Conservation (phyloP, 1,140 invertebrate species). For the Zaprionus vittiger region DNA sequence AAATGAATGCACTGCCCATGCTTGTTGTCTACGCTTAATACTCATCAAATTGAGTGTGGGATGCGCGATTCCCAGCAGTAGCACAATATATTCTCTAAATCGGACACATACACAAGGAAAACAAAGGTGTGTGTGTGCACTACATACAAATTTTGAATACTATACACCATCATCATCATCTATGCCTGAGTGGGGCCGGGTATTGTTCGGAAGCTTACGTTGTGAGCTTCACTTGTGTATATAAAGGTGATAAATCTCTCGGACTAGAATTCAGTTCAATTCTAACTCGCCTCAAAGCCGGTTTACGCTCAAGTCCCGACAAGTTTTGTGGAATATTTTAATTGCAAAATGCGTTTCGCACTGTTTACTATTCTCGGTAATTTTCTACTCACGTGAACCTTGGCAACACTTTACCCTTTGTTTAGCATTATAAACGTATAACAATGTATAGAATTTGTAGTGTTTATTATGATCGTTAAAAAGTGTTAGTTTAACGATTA, state of each 20-base stretch:
- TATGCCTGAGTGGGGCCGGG: conserved; percentile 34
- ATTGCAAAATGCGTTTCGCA: conserved; percentile 70
- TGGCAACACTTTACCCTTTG: background rate
- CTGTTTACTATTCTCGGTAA: conserved; percentile 71
- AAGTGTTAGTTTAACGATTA: background rate
- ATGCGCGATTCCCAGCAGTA: conserved; percentile 54
- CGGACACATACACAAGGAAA: background rate
- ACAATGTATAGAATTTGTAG: background rate
- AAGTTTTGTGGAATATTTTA: conserved; percentile 59
- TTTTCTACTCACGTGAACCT: conserved; percentile 7
- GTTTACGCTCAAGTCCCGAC: conserved; percentile 51
- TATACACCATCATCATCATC: background rate
- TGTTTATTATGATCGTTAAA: background rate
- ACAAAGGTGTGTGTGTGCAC: background rate
- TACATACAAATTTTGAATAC: conserved; percentile 15
- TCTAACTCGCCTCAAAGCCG: conserved; percentile 67
- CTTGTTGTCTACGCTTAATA: conserved; percentile 54
- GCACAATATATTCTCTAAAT: conserved; percentile 14
- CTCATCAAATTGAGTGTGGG: conserved; percentile 50
- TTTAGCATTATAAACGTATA: background rate
- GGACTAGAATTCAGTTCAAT: conserved; percentile 68
- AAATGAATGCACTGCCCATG: conserved; percentile 61
- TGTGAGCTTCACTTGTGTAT: conserved; percentile 54
- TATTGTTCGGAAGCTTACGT: conserved; percentile 61
- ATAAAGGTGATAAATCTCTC: conserved; percentile 79